Evolutionary conservation across 2,797 vertebrate genomes (phyloP).

Genomic region (Betta splendens): DNA sequence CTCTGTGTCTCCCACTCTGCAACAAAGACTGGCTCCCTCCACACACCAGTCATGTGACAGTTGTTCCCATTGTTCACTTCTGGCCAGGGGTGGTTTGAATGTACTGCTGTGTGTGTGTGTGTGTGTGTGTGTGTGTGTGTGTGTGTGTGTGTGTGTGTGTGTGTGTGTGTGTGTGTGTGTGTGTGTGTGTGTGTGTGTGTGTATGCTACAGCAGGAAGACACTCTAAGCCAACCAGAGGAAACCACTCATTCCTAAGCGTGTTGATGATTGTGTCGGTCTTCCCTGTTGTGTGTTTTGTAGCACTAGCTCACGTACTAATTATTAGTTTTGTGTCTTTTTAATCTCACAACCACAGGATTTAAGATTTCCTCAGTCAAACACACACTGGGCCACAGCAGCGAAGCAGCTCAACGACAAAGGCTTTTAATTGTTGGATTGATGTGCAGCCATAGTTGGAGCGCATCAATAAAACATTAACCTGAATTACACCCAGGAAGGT

Average conservation of each 20-base stretch:
- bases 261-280: constrained; percentile 44
- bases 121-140: constrained; percentile 8
- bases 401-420: constrained; percentile 30
- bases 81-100: constrained; percentile 77
- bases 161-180: constrained; percentile 23
- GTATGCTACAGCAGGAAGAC: constrained; percentile 62
- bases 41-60: constrained; percentile 77
- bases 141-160: constrained; percentile 8
- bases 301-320: constrained; percentile 10
- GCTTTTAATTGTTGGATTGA: constrained; percentile 10
- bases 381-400: background rate
- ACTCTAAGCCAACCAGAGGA: constrained; percentile 58
- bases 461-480: constrained; percentile 1
- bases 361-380: background rate
- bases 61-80: constrained; percentile 74
- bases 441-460: constrained; percentile 2
- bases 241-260: constrained; percentile 60
- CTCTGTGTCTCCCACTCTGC: constrained; percentile 15
- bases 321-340: background rate
- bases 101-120: constrained; percentile 41
- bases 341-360: background rate
- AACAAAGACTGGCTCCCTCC: constrained; percentile 74
- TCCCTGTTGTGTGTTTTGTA: constrained; percentile 30
- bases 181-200: constrained; percentile 10
- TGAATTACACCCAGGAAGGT: constrained; percentile 5